phyloP scores from a whole-genome alignment of 1,140 invertebrate species.

The Conopomorpha cramerella region DNA sequence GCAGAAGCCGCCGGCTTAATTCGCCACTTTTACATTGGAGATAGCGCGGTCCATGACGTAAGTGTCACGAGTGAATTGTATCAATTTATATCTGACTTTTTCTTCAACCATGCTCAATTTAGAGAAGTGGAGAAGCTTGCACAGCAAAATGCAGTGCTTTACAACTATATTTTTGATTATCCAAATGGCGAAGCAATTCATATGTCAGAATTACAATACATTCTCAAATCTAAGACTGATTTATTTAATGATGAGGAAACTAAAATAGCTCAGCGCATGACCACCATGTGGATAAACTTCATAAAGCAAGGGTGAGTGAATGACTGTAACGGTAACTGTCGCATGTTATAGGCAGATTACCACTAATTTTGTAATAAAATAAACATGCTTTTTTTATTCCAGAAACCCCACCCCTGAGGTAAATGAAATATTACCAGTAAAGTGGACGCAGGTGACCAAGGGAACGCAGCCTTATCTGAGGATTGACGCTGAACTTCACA shows the following conservation, averaged over 20 bases:
- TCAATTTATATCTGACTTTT: slow-evolving; percentile 35
- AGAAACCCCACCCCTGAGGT: slow-evolving; percentile 35
- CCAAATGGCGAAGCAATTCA: slow-evolving; percentile 20
- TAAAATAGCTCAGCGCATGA: slow-evolving; percentile 19
- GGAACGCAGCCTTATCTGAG: slow-evolving; percentile 25
- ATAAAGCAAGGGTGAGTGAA: slow-evolving; percentile 36
- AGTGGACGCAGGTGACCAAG: slow-evolving; percentile 20
- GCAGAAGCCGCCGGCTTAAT: slow-evolving; percentile 19
- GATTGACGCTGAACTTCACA: slow-evolving; percentile 23
- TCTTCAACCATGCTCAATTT: slow-evolving; percentile 33
- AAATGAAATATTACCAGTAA: slow-evolving; percentile 20
- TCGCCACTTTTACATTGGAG: slow-evolving; percentile 38
- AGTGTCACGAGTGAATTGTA: slow-evolving; percentile 16
- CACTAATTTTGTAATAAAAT: slow-evolving; percentile 6
- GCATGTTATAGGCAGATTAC: slow-evolving; percentile 1
- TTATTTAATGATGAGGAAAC: slow-evolving; percentile 18
- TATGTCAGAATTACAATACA: slow-evolving; percentile 28
- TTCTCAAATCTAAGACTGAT: too few relatives aligned
- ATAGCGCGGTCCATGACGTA: slow-evolving; percentile 21
- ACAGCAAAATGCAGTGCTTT: too few relatives aligned
- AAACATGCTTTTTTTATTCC: too few relatives aligned
- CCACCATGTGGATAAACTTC: slow-evolving; percentile 37
- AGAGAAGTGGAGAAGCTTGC: too few relatives aligned
- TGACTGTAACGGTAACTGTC: slow-evolving; percentile 1
- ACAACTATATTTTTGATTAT: too few relatives aligned